A percentile compares a stretch with the other conserved stretches of the same genome.
These are phyloP conservation scores for Lepus timidus DNA, from an alignment of 2,113 vertebrate genomes.

Conservation along the genomic window DNA sequence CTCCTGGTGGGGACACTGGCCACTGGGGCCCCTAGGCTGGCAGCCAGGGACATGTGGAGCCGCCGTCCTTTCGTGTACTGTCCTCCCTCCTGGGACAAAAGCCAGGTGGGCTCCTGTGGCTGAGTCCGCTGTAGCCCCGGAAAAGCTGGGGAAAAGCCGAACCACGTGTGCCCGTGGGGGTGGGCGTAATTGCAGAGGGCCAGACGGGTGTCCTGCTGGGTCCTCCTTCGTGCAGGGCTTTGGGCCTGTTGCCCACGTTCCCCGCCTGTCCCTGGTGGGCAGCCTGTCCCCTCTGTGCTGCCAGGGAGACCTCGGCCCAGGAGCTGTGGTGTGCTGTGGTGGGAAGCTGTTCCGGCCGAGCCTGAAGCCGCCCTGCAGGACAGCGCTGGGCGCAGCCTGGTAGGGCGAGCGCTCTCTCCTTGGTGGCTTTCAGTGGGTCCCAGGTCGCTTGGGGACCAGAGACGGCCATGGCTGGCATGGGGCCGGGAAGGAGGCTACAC, in stretches of 20 bases:
- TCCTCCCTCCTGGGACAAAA: neutral
- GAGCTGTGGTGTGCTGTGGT: neutral
- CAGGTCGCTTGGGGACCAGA: neutral
- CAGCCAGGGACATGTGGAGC: neutral
- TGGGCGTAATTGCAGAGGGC: no score
- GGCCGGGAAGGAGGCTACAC: no score
- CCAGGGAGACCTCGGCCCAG: neutral
- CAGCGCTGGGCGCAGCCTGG: neutral
- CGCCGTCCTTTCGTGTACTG: neutral
- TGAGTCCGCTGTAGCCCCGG: neutral
- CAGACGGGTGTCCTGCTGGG: neutral
- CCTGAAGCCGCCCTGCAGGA: neutral
- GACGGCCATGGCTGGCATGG: neutral
- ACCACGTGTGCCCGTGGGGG: neutral
- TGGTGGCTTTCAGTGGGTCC: neutral
- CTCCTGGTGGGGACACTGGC: neutral
- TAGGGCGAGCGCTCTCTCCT: neutral
- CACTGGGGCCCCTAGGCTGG: neutral
- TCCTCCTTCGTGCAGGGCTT: neutral
- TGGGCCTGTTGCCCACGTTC: neutral
- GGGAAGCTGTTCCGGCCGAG: neutral
- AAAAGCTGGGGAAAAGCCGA: neutral
- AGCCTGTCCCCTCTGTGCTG: fast-evolving
- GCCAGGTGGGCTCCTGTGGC: neutral
- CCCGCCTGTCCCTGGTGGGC: no score